phyloP scores from a whole-genome alignment of 2,888 invertebrate species.

The Mythimna loreyi region DNA sequence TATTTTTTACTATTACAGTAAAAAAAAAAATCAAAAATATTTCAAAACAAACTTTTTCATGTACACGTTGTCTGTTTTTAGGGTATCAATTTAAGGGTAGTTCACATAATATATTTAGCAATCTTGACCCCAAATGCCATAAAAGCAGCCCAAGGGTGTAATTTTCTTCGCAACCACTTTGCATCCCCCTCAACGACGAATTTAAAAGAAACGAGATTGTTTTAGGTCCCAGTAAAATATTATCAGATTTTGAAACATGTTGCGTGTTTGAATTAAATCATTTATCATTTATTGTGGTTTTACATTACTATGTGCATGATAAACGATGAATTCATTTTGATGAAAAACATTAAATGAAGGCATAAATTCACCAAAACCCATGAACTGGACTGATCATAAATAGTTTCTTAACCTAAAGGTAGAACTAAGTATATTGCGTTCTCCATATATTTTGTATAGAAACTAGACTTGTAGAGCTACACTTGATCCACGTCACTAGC shows the following conservation, averaged over 20 bases:
- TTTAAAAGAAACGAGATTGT: conserved; percentile 28
- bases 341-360: too few relatives aligned
- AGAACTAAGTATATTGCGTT: too few relatives aligned
- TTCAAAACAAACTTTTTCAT: neutral
- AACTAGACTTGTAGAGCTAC: too few relatives aligned
- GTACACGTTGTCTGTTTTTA: conserved; percentile 16
- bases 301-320: neutral
- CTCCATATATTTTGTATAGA: too few relatives aligned
- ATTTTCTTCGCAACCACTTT: conserved; percentile 46
- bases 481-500: too few relatives aligned
- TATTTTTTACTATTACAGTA: neutral
- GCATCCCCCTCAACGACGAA: conserved; percentile 41
- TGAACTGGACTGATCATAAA: too few relatives aligned
- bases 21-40: neutral
- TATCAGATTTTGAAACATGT: conserved; percentile 37
- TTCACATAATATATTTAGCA: conserved; percentile 44
- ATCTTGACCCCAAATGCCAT: conserved; percentile 46
- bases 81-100: conserved; percentile 36
- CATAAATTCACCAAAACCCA: too few relatives aligned
- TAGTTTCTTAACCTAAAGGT: too few relatives aligned
- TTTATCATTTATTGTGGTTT: neutral
- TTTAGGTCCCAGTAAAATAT: conserved; percentile 25
- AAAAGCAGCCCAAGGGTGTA: conserved; percentile 44
- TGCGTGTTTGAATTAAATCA: neutral
- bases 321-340: too few relatives aligned